phyloP scores from a whole-genome alignment of 2,113 vertebrate species.

The Peromyscus polionotus region DNA sequence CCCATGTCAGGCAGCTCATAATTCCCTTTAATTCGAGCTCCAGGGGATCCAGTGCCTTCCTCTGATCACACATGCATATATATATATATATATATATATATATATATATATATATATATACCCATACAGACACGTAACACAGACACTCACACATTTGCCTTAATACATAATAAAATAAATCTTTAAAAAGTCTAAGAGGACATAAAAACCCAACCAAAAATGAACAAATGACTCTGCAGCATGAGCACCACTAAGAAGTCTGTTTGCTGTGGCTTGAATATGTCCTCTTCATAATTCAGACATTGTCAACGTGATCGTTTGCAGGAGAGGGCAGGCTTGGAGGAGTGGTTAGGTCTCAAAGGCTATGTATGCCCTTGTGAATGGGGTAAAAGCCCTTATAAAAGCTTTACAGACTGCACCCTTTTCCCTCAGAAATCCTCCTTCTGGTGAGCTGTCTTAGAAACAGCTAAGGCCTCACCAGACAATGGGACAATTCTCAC shows the following conservation, averaged over 20 bases:
- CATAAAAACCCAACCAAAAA: not conserved
- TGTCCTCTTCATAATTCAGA: not conserved
- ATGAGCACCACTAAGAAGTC: not conserved
- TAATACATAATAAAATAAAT: not conserved
- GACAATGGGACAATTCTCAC: too few relatives aligned
- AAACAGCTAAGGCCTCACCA: not conserved
- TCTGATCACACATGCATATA: not conserved
- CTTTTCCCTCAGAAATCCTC: not conserved
- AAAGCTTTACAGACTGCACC: not conserved
- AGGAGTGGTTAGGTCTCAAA: not conserved
- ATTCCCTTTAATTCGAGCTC: not conserved
- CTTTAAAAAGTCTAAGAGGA: constrained; percentile 8
- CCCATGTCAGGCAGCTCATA: not conserved
- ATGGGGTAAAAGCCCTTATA: not conserved
- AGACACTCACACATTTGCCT: not conserved
- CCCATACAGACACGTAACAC: not conserved
- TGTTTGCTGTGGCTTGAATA: not conserved
- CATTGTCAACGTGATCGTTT: not conserved
- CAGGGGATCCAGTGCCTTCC: not conserved
- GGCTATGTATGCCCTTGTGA: too few relatives aligned
- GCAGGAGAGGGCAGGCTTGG: too few relatives aligned
- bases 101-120: not conserved
- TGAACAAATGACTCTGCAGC: not conserved
- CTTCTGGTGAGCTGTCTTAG: not conserved
- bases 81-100: too few relatives aligned